Evolutionary conservation across 1,140 invertebrate species (phyloP).

Genomic region (Sipha flava): DNA sequence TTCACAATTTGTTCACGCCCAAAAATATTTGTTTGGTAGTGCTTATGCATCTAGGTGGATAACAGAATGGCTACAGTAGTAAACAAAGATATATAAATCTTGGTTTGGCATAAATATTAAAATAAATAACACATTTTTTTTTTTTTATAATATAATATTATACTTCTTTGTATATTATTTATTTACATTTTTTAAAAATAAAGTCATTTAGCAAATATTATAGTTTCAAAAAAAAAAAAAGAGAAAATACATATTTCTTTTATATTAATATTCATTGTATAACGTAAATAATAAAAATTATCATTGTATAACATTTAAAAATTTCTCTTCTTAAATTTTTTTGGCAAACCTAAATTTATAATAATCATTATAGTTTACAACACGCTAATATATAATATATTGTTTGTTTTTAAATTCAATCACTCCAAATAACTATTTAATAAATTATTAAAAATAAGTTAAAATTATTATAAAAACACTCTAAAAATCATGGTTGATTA

Average conservation of each 20-base stretch:
- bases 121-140: no score
- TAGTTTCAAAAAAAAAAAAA: slow-evolving; percentile 15
- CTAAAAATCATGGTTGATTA: slow-evolving; percentile 27
- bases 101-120: no score
- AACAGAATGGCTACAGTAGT: no score
- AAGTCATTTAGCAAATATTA: slow-evolving; percentile 30
- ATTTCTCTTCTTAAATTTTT: not conserved
- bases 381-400: not conserved
- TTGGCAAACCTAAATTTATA: slow-evolving; percentile 4
- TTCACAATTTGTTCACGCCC: no score
- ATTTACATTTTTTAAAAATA: slow-evolving; percentile 22
- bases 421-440: slow-evolving; percentile 18
- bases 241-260: slow-evolving; percentile 18
- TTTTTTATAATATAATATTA: no score
- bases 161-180: slow-evolving; percentile 16
- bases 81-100: no score
- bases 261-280: not conserved
- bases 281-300: slow-evolving; percentile 27
- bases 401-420: slow-evolving; percentile 2
- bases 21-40: no score
- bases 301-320: slow-evolving; percentile 13
- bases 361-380: slow-evolving; percentile 11
- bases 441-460: slow-evolving; percentile 31
- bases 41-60: no score
- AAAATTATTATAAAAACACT: slow-evolving; percentile 28